A percentile compares a stretch with the other conserved stretches of the same genome.
Conservation (phyloP, 2,113 vertebrate genomes). For the Serilophus lunatus region DNA sequence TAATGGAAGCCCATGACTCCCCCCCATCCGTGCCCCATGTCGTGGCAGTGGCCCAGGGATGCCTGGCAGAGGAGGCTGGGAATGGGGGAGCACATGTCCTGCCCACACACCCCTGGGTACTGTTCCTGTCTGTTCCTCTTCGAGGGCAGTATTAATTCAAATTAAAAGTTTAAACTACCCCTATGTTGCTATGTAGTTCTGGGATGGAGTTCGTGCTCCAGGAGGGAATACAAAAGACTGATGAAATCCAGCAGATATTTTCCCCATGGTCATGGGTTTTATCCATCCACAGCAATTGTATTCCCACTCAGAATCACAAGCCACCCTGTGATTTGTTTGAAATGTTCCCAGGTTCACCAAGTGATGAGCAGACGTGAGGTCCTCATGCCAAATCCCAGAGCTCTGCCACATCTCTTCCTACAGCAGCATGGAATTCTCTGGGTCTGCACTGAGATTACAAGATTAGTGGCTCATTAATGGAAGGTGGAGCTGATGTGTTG, state of each 20-base stretch:
- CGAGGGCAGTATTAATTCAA: background rate
- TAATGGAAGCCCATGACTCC: background rate
- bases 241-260: fast-evolving
- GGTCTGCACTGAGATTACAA: fast-evolving
- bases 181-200: fast-evolving
- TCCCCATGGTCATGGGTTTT: background rate
- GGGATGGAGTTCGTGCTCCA: background rate
- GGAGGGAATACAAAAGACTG: background rate
- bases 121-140: fast-evolving
- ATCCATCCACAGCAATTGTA: background rate
- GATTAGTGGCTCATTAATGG: background rate
- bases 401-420: fast-evolving
- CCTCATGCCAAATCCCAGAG: background rate
- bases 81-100: background rate
- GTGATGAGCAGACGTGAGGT: background rate
- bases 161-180: background rate
- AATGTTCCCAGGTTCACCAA: background rate
- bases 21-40: fast-evolving
- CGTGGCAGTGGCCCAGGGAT: fast-evolving
- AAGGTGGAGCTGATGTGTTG: background rate
- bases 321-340: background rate
- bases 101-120: background rate
- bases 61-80: background rate
- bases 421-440: fast-evolving
- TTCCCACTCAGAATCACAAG: background rate